Base-by-base conservation (phyloP, 2,113 vertebrate genomes). In the Mormyrus iriodes region DNA sequence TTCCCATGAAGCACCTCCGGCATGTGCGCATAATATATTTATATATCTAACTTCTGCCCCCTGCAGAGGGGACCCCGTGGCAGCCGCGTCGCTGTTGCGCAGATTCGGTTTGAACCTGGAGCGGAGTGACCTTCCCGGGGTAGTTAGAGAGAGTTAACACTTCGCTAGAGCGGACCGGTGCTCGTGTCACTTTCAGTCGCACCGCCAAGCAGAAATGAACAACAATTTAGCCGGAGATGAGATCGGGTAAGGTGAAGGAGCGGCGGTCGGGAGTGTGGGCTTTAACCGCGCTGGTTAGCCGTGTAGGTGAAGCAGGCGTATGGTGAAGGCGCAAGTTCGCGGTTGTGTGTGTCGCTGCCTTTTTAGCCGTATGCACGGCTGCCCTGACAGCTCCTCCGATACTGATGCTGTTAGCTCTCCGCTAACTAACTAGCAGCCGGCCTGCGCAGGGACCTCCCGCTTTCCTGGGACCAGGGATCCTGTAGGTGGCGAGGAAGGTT, bases 201-300 rank as follows among this genome's bases (percentile, higher is more conserved):
- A 89, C 91, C 93, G 93, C 95, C 94, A 49, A 53, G 94, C 94
- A 96, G 96, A 96, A 93, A 97, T 97, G 97, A 98, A 98, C 95
- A 97, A 95, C 95, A 97, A 96, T 94, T 96, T 97, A 93, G 96
- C 97, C 93, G 97, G 97, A 93, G 97, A 98, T 94, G 97, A 98
- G 96, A 97, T 98, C 92, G 97, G 97, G 97, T 98, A 95, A 98
- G 97, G 90, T 10, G 31, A 24, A 65, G 17, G 9, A 35, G 44
- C 39, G 73, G 73, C 35, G 42, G 35, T 35, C 15, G 73, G 73
- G 61, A 69, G 61, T 69, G 27, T 69, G 61, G 31, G 73, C 10
- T 79, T 42, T 42, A 9, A 39, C 19, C 35, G 73, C 15, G 73
- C 15, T 42, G 35, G 31, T 12, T n/a, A 35, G 65, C 3, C 65